A percentile compares a stretch with the other conserved stretches of the same genome.
Conservation (phyloP, 2,113 vertebrate genomes). For the Phyllopteryx taeniolatus region DNA sequence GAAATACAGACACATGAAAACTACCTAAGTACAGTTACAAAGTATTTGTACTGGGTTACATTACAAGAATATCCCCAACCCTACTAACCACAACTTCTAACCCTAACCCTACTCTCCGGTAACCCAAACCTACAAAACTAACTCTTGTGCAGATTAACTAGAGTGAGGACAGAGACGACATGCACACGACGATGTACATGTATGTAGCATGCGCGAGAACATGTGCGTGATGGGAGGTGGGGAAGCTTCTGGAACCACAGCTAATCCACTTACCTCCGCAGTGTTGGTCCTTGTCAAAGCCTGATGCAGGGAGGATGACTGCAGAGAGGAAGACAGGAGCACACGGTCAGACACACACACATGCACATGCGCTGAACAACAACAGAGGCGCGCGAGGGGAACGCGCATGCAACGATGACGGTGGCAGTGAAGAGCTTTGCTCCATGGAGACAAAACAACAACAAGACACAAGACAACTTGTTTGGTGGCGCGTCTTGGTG, state of each 20-base stretch:
- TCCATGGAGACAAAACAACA: not conserved
- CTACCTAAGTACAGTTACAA: too few species aligned
- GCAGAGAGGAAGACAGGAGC: constrained; percentile 59
- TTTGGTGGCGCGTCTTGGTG: not conserved
- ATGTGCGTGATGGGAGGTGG: constrained; percentile 35
- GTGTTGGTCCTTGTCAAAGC: constrained; percentile 84
- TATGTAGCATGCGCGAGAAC: constrained; percentile 9
- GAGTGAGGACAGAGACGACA: not conserved
- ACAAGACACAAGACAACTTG: not conserved
- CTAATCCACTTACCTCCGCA: constrained; percentile 85
- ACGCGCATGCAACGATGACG: not conserved
- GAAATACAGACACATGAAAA: too few species aligned
- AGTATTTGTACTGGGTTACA: too few species aligned
- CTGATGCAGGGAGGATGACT: constrained; percentile 95
- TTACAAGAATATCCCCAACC: too few species aligned
- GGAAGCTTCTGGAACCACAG: constrained; percentile 6
- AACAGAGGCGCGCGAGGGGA: not conserved
- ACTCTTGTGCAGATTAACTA: not conserved
- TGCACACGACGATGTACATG: not conserved
- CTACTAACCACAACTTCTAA: too few species aligned
- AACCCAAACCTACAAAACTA: not conserved
- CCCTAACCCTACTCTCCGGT: too few species aligned
- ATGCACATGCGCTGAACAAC: not conserved
- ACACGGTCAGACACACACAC: constrained; percentile 54
- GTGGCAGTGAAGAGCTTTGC: not conserved